phyloP scores from a whole-genome alignment of 2,113 vertebrate genomes.

The Oreochromis niloticus region DNA sequence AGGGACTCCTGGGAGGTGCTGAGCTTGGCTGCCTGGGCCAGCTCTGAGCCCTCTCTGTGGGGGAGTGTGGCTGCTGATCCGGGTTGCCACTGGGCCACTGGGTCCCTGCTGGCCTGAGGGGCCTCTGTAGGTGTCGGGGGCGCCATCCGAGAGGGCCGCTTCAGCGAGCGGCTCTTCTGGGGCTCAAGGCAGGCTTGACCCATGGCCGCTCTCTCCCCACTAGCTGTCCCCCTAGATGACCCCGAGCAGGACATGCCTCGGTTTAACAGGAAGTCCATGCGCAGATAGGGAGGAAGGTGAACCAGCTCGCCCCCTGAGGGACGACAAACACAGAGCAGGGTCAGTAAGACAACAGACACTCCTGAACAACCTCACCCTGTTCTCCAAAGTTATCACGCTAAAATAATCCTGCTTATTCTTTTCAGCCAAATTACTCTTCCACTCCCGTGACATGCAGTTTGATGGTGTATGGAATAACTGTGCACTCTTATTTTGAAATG shows the following conservation, averaged over 20 bases:
- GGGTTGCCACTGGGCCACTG: constrained; percentile 88
- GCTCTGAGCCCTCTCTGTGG: constrained; percentile 93
- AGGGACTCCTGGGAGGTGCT: constrained; percentile 99
- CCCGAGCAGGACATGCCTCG: constrained; percentile 79
- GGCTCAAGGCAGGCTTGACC: constrained; percentile 97
- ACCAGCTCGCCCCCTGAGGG: constrained; percentile 87
- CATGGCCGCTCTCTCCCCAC: constrained; percentile 85
- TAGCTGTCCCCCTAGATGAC: constrained; percentile 69
- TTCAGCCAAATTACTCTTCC: background rate
- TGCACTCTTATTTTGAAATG: background rate
- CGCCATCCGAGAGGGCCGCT: constrained; percentile 82
- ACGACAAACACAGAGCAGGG: background rate
- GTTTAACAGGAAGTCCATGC: constrained; percentile 99
- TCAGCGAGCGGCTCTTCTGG: constrained; percentile 96
- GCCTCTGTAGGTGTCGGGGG: constrained; percentile 74
- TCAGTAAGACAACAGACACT: background rate
- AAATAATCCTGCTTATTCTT: background rate
- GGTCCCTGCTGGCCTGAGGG: constrained; percentile 77
- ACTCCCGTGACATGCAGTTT: background rate
- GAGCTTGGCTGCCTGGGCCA: constrained; percentile 95
- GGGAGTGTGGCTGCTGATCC: constrained; percentile 91
- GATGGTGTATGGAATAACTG: background rate
- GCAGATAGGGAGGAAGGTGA: constrained; percentile 95
- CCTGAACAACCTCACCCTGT: background rate
- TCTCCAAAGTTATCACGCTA: background rate